Evolutionary conservation across 2,113 vertebrate genomes (phyloP), one percentile per base, ranked within the genome.

Genomic region (Tricholaema leucomelas): DNA sequence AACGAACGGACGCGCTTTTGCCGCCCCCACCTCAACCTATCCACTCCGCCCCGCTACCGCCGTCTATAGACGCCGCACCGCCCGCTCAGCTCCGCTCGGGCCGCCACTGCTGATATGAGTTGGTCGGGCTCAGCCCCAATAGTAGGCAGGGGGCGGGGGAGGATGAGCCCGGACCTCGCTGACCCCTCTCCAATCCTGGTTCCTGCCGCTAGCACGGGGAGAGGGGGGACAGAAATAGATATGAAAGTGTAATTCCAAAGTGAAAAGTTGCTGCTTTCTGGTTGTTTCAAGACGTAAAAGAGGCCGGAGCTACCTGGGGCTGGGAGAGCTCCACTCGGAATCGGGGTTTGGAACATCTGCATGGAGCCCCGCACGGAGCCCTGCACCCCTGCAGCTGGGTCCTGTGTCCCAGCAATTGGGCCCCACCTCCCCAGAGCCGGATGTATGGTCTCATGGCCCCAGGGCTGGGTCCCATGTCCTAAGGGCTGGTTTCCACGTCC

Each of bases 361-460:
- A 1, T 3, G 2, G 35, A 52, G 36, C 44, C 31, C 44, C 6
- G 18, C 42, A 31, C 35, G 2, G 35, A 52, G 36, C 44, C 31
- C 44, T 7, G 18, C 42, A 31, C 35, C n/a, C 30, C 13, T 12
- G 24, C 35, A 36, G 48, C 67, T 19, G 19, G 21, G n/a, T 31
- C 24, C 7, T 2, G 2, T 11, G 36, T 15, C 70, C 23, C 48
- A 1, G 12, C 48, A 50, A 50, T 50, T 25, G 12, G 48, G 48
- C 7, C 48, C 48, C 48, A 50, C 12, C 23, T 50, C 48, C 48
- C 48, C 48, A 12, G 5, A 40, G 44, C 23, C 33, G 58, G 36
- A 56, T 21, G 4, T 35, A 6, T 17, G 12, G 20, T 3, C 24
- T 30, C 28, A 2, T 0, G 0, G 10, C 21, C 56, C 24, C 21